phyloP scores from a whole-genome alignment of 2,888 invertebrate genomes.

The Phaonia tiefii region DNA sequence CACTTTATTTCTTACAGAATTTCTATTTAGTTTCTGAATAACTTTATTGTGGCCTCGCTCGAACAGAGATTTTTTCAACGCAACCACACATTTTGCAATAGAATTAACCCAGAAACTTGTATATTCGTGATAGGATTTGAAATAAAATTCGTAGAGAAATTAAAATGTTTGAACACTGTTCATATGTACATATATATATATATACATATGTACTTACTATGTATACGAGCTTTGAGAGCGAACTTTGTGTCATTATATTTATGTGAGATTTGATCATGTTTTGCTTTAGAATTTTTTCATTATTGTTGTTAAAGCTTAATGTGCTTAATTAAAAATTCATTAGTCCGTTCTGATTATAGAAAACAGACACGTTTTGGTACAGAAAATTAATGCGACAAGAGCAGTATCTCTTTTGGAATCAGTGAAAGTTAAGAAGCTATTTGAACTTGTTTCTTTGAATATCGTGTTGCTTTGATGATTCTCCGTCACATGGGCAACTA shows the following conservation, averaged over 20 bases:
- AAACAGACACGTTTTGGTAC: slow-evolving; percentile 58
- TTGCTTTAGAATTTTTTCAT: background rate
- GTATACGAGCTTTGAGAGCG: background rate
- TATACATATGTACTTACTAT: no score
- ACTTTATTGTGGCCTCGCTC: no score
- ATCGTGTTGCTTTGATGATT: background rate
- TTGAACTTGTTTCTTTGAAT: slow-evolving; percentile 5
- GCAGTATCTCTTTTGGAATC: background rate
- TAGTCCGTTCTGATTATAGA: slow-evolving; percentile 40
- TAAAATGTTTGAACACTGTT: no score
- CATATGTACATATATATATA: no score
- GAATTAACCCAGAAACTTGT: slow-evolving; percentile 27
- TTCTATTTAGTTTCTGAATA: no score
- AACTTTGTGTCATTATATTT: background rate
- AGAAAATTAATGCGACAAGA: slow-evolving; percentile 7
- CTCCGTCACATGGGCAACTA: background rate
- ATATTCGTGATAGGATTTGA: background rate
- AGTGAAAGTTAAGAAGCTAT: background rate
- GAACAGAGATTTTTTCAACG: no score
- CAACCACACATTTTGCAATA: background rate
- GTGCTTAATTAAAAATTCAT: slow-evolving; percentile 42
- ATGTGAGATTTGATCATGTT: slow-evolving; percentile 4
- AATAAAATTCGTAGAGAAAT: background rate
- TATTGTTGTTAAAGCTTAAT: background rate
- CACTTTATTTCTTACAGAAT: slow-evolving; percentile 1